These are phyloP conservation scores for Xiphophorus maculatus DNA, from an alignment of 2,113 vertebrate genomes.

Conservation along the genomic window DNA sequence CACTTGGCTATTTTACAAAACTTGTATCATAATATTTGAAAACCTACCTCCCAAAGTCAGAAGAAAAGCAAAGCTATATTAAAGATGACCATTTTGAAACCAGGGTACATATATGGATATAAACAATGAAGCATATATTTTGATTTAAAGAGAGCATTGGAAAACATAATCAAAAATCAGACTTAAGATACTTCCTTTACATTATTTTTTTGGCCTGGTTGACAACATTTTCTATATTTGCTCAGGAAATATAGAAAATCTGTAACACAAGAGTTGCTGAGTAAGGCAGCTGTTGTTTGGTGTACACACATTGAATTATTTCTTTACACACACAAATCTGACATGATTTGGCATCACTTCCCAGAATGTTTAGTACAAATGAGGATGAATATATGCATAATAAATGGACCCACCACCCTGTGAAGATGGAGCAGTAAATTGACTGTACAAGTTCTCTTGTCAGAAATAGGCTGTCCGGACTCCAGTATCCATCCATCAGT, in stretches of 20 bases:
- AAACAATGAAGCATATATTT: too few relatives aligned
- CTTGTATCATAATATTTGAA: too few relatives aligned
- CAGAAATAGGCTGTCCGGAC: conserved; percentile 65
- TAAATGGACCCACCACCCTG: conserved; percentile 25
- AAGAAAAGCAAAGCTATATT: too few relatives aligned
- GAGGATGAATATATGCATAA: conserved; percentile 27
- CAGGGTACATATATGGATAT: too few relatives aligned
- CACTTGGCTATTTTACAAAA: too few relatives aligned
- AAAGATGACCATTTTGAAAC: too few relatives aligned
- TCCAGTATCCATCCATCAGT: conserved; percentile 72
- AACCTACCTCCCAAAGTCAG: too few relatives aligned
- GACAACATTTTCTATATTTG: not conserved
- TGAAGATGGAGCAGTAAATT: conserved; percentile 60
- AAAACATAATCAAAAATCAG: not conserved
- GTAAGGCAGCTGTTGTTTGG: not conserved
- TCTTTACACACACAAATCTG: not conserved
- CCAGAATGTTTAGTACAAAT: conserved; percentile 29
- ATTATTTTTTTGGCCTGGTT: not conserved
- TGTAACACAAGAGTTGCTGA: not conserved
- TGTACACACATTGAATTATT: conserved; percentile 6
- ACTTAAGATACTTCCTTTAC: not conserved
- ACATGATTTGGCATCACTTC: conserved; percentile 3
- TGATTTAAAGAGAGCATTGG: too few relatives aligned
- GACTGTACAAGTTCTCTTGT: conserved; percentile 65
- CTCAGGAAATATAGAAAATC: not conserved